Evolutionary conservation across 2,888 invertebrate species (phyloP).

Genomic region (Athalia cordata): DNA sequence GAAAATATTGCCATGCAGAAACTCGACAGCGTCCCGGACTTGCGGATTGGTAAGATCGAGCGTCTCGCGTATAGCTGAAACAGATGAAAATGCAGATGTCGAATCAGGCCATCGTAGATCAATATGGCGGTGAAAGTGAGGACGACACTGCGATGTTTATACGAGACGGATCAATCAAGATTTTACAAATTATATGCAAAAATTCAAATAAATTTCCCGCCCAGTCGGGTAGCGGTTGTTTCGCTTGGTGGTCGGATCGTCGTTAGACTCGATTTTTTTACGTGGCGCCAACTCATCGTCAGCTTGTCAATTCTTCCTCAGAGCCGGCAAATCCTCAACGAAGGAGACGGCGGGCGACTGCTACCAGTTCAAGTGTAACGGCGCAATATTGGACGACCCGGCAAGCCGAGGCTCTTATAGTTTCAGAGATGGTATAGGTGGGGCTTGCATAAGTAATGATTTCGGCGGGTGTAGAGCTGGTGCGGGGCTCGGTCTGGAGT

Average conservation of each 20-base stretch:
- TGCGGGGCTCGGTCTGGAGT: neutral
- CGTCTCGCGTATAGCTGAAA: neutral
- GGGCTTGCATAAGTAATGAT: conserved; percentile 69
- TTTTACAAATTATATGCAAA: conserved; percentile 53
- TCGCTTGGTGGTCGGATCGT: conserved; percentile 47
- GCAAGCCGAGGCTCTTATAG: conserved; percentile 57
- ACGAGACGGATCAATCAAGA: conserved; percentile 58
- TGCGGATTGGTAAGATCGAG: too few species aligned
- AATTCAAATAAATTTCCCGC: conserved; percentile 52
- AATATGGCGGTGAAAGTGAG: too few species aligned
- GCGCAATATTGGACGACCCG: conserved; percentile 33
- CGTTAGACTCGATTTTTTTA: conserved; percentile 31
- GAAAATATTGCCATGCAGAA: neutral
- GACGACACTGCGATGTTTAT: conserved; percentile 26
- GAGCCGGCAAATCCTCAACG: neutral
- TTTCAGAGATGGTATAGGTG: conserved; percentile 63
- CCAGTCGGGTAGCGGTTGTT: conserved; percentile 48
- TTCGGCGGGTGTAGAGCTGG: conserved; percentile 49
- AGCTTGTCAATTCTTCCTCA: conserved; percentile 18
- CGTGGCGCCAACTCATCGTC: conserved; percentile 21
- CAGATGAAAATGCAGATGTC: too few species aligned
- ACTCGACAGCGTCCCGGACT: too few species aligned
- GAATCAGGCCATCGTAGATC: too few species aligned
- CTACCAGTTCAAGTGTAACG: conserved; percentile 2
- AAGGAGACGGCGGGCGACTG: neutral